Percentiles rank a stretch among this genome's conserved stretches.
These are phyloP conservation scores for Falco peregrinus DNA, from an alignment of 2,797 vertebrate species.

Conservation along the genomic window DNA sequence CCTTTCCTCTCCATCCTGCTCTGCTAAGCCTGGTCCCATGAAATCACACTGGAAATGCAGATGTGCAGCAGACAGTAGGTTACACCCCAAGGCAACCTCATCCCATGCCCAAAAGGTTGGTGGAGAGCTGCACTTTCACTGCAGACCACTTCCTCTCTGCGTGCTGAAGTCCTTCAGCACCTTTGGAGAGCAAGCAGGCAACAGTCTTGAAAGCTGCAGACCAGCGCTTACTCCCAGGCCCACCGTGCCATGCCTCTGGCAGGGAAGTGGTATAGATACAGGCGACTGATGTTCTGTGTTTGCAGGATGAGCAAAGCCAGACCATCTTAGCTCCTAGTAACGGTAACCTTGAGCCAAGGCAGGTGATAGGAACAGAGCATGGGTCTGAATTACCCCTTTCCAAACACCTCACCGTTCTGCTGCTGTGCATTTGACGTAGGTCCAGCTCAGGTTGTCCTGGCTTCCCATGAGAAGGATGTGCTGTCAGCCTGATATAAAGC, in stretches of 20 bases:
- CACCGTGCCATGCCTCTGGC: not conserved
- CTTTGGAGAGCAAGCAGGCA: not conserved
- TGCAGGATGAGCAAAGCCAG: not conserved
- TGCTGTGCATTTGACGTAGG: rapidly evolving
- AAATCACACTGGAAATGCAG: not conserved
- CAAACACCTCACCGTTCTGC: not conserved
- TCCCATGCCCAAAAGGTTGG: not conserved
- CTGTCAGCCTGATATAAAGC: not conserved
- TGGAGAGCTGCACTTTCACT: not conserved
- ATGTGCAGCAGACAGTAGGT: not conserved
- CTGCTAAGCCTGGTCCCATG: not conserved
- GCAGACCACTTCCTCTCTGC: not conserved
- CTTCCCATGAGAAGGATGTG: not conserved
- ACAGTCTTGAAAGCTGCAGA: not conserved
- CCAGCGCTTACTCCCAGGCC: not conserved
- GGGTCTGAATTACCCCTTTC: not conserved
- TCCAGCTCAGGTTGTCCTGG: not conserved
- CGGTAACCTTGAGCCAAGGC: not conserved
- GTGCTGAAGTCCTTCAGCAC: not conserved
- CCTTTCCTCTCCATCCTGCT: not conserved
- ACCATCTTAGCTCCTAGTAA: too few relatives aligned
- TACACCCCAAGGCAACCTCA: not conserved
- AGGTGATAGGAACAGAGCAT: not conserved
- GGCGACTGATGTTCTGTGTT: not conserved
- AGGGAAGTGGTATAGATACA: not conserved